Evolutionary conservation across 1,140 invertebrate species (phyloP), one percentile per base, ranked within the genome.

Genomic region (Melanaphis sacchari): DNA sequence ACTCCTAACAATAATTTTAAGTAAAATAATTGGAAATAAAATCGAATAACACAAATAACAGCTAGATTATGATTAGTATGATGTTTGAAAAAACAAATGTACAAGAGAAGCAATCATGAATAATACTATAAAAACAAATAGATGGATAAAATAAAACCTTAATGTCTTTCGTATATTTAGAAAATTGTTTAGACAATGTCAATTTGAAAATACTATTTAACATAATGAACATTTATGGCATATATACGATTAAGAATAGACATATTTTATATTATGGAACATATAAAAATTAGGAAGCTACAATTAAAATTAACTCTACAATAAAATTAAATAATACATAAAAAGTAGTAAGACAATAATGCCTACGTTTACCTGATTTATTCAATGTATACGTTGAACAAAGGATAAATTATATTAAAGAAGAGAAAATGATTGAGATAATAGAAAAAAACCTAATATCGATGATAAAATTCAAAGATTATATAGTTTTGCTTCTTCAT

Each of bases 131-230:
- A 93, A 87, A 85, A 93, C 49, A 85, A 46, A 84, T 93, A 85
- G 43, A 81, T 46, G 52, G 81, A 38, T 31, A 93, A 31, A 93
- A 36, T 38, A 82, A 82, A 82, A 85, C 92, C 40, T 82, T 82
- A n/a, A 85, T 85, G 49, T 5, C 92, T 87, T 87, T 87, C 43
- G 84, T 87, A 87, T 8, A 43, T 52, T 36, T 87, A 43, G 43
- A 43, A 43, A 43, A 8, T 43, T 43, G 0, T 5, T 8, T 43
- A 6, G 4, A 43, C 6, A 46, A 81, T 46, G 36, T n/a, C n/a
- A 84, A 93, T 81, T 93, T 46, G 9, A 88, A 93, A 84, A 85
- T 93, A 84, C 52, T 93, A 41, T 93, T 93, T 84, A 93, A 87
- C 43, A 49, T 87, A 84, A 54, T 93, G 49, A 21, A 52, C 22